Conservation (phyloP, 2,797 vertebrate genomes). For the Furcifer pardalis region DNA sequence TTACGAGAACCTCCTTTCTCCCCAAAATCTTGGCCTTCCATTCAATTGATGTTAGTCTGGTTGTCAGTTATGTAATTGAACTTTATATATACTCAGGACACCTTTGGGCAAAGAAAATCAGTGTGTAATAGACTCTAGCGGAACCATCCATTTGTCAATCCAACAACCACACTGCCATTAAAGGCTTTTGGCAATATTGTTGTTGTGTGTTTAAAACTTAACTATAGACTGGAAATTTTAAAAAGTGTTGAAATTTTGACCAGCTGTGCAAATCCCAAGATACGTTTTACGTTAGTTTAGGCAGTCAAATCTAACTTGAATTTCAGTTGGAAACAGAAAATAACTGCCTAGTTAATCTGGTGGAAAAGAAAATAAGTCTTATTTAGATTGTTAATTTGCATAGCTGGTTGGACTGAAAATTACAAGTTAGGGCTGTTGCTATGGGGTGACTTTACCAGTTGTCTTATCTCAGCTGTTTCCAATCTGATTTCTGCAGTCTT, state of each 20-base stretch:
- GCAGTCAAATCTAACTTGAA: background rate
- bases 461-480: background rate
- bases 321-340: conserved; percentile 9
- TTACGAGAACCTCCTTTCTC: background rate
- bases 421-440: conserved; percentile 22
- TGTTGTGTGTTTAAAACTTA: conserved; percentile 1
- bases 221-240: rapidly evolving
- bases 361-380: background rate
- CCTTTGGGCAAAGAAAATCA: background rate
- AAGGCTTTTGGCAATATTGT: background rate
- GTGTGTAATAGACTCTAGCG: background rate
- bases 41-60: background rate
- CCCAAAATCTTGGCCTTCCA: background rate
- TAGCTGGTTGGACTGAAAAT: background rate
- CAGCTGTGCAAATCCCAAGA: background rate
- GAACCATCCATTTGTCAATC: background rate
- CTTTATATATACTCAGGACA: background rate
- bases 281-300: too few relatives aligned
- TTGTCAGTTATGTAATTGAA: too few relatives aligned
- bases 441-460: background rate
- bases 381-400: background rate
- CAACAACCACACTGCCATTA: too few relatives aligned
- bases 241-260: background rate
- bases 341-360: background rate
- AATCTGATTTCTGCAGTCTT: rapidly evolving